Percentiles rank a stretch among this genome's conserved stretches.
These are phyloP conservation scores for Thalassophryne amazonica DNA, from an alignment of 2,797 vertebrate genomes.

Conservation along the genomic window DNA sequence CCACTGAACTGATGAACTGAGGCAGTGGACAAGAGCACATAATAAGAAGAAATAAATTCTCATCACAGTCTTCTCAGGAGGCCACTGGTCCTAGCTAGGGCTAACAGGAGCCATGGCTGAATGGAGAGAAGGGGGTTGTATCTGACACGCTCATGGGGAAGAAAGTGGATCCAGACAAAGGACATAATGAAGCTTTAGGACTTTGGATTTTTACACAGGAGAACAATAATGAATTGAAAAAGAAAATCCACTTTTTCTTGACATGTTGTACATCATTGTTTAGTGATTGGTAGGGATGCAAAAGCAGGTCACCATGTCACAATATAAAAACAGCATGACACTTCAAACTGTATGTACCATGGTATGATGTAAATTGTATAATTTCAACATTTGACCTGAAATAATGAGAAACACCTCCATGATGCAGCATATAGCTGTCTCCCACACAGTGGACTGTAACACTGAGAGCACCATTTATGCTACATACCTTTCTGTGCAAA, in stretches of 20 bases:
- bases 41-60: constrained; percentile 94
- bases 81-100: constrained; percentile 72
- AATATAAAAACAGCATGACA: too few relatives aligned
- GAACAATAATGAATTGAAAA: constrained; percentile 47
- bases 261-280: too few relatives aligned
- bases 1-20: constrained; percentile 89
- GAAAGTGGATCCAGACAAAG: constrained; percentile 37
- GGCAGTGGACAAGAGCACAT: constrained; percentile 87
- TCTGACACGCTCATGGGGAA: constrained; percentile 41
- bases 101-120: constrained; percentile 54
- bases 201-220: constrained; percentile 53
- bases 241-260: too few relatives aligned
- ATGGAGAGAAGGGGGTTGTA: constrained; percentile 39
- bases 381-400: too few relatives aligned
- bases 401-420: too few relatives aligned
- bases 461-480: too few relatives aligned
- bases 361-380: too few relatives aligned
- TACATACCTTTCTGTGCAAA: too few relatives aligned
- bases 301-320: too few relatives aligned
- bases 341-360: too few relatives aligned
- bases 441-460: too few relatives aligned
- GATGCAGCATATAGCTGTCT: too few relatives aligned
- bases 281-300: constrained; percentile 75
- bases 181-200: constrained; percentile 57
- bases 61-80: constrained; percentile 86